Percentiles rank a stretch among this genome's conserved stretches.
These are phyloP conservation scores for Tapirus terrestris DNA, from an alignment of 2,113 vertebrate genomes.

Conservation along the genomic window DNA sequence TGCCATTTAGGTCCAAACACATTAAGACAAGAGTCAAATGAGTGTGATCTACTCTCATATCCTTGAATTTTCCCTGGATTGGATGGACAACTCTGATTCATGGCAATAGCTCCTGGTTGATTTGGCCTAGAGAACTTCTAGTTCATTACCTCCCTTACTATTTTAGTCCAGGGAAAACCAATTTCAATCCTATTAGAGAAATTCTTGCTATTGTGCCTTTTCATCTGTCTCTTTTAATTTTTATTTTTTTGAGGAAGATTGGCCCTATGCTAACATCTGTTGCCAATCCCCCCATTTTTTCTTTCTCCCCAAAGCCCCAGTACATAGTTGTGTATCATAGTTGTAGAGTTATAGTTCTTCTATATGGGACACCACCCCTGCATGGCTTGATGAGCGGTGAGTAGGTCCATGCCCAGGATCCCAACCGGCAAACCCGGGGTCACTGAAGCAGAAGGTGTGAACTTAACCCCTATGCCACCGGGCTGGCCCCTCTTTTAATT, in stretches of 20 bases:
- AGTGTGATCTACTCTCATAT: neutral
- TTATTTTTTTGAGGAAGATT: neutral
- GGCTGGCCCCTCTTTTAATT: no score
- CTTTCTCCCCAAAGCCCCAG: no score
- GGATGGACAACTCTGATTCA: conserved; percentile 35
- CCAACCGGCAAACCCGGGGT: no score
- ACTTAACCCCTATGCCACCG: no score
- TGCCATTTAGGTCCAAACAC: conserved; percentile 16
- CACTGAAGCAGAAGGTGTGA: no score
- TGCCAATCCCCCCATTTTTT: no score
- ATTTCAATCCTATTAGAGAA: conserved; percentile 66
- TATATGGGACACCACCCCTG: no score
- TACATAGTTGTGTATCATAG: no score
- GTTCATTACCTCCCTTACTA: conserved; percentile 65
- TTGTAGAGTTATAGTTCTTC: no score
- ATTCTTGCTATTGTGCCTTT: conserved; percentile 40
- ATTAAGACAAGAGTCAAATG: conserved; percentile 41
- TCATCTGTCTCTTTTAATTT: neutral
- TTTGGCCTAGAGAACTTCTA: conserved; percentile 61
- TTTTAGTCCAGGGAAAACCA: conserved; percentile 50
- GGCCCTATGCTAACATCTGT: no score
- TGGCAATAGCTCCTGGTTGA: neutral
- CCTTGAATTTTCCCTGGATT: neutral
- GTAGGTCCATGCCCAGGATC: no score
- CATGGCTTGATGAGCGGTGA: no score